Conservation (phyloP, 2,113 vertebrate species). For the Xenotilapia flavipinnis region DNA sequence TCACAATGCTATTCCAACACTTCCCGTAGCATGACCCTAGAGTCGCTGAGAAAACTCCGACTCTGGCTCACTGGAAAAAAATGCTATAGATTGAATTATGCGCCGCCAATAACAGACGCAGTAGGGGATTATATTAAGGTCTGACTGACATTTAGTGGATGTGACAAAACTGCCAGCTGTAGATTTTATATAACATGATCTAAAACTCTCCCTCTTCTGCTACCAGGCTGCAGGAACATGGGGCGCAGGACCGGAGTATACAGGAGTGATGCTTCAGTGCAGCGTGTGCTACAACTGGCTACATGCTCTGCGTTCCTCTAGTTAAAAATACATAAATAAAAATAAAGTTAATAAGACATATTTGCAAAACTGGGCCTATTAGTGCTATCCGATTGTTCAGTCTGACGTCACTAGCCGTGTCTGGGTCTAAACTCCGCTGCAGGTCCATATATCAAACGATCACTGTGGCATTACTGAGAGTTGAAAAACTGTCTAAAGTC, state of each 20-base stretch:
- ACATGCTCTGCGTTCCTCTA: background rate
- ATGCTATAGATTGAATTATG: slow-evolving; percentile 42
- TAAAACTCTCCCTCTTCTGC: background rate
- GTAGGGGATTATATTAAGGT: slow-evolving; percentile 6
- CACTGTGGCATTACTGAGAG: too few species aligned
- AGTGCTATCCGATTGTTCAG: too few species aligned
- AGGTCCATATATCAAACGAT: too few species aligned
- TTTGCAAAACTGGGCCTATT: background rate
- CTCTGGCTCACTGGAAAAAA: slow-evolving; percentile 14
- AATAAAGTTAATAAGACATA: background rate
- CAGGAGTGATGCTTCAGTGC: background rate
- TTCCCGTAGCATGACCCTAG: slow-evolving; percentile 41
- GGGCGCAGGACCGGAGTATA: background rate
- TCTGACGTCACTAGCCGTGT: too few species aligned
- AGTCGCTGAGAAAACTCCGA: slow-evolving; percentile 28
- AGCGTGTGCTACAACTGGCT: background rate
- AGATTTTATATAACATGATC: background rate
- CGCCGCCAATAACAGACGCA: slow-evolving; percentile 17
- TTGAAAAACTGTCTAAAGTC: too few species aligned
- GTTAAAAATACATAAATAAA: background rate
- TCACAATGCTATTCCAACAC: slow-evolving; percentile 32
- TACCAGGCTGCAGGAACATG: background rate
- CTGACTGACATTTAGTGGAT: slow-evolving; percentile 46
- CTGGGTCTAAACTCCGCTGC: too few species aligned
- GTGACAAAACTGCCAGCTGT: slow-evolving; percentile 16